Evolutionary conservation across 53 echinoderm and acorn worm genomes (phyloP).

Genomic region (Antedon mediterranea): DNA sequence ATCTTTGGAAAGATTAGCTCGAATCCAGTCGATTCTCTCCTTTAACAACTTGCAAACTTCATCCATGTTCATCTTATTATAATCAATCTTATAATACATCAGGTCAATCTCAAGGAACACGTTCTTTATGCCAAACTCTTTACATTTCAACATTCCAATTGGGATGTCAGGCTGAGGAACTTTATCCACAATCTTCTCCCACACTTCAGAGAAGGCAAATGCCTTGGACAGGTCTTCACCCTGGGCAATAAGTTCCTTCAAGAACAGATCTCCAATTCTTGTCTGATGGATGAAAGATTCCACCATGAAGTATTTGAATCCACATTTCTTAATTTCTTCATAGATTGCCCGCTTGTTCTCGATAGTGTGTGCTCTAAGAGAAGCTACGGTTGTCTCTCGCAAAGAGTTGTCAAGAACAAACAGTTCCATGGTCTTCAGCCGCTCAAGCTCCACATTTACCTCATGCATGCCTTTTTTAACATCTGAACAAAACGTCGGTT

Average conservation of each 20-base stretch:
- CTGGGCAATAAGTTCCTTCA: slow-evolving; percentile 20
- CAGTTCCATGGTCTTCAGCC: slow-evolving; percentile 18
- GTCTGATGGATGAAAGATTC: slow-evolving; percentile 36
- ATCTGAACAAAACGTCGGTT: too few species aligned
- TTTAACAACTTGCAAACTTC: slow-evolving; percentile 13
- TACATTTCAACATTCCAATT: slow-evolving; percentile 21
- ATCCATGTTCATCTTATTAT: slow-evolving; percentile 22
- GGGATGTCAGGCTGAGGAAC: slow-evolving; percentile 19
- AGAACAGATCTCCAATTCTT: slow-evolving; percentile 31
- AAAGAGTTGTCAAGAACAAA: slow-evolving; percentile 40
- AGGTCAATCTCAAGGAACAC: slow-evolving; percentile 38
- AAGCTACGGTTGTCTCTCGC: slow-evolving; percentile 34
- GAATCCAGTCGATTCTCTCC: slow-evolving; percentile 31
- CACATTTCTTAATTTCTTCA: slow-evolving; percentile 29
- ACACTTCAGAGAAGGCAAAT: slow-evolving; percentile 34
- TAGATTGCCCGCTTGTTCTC: slow-evolving; percentile 43
- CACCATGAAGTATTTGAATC: slow-evolving; percentile 28
- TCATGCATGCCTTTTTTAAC: too few species aligned
- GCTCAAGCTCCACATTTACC: too few species aligned
- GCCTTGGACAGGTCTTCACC: slow-evolving; percentile 25
- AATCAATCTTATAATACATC: slow-evolving; percentile 28
- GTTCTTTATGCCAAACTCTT: slow-evolving; percentile 15
- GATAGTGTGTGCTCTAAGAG: slow-evolving; percentile 38
- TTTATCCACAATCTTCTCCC: slow-evolving; percentile 1
- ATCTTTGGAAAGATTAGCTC: slow-evolving; percentile 14